Percentiles rank a stretch among this genome's conserved stretches.
Conservation (phyloP, 1,140 invertebrate species). For the Calephelis nemesis region DNA sequence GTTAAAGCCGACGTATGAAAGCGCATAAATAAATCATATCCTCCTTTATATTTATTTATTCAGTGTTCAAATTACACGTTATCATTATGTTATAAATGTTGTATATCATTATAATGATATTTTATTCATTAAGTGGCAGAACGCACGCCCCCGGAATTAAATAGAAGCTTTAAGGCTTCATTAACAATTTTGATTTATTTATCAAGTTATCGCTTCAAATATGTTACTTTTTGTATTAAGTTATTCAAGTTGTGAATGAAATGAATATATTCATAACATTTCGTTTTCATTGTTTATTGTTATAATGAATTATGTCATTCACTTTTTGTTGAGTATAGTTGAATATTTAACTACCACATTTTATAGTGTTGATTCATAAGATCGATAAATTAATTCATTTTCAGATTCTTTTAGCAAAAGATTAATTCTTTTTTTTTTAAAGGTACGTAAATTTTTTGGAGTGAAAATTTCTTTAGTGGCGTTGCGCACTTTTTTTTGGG, state of each 20-base stretch:
- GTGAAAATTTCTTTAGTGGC: too few species aligned
- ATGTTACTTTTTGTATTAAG: conserved; percentile 13
- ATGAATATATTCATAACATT: conserved; percentile 19
- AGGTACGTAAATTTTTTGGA: too few species aligned
- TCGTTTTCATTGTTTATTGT: conserved; percentile 19
- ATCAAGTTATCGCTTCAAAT: conserved; percentile 15
- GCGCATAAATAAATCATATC: conserved; percentile 23
- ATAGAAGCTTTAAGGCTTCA: conserved; percentile 16
- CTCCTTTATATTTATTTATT: conserved; percentile 35
- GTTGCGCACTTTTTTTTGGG: too few species aligned
- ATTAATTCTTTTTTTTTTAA: too few species aligned
- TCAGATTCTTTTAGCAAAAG: not conserved
- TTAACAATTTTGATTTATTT: conserved; percentile 17
- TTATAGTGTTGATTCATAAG: not conserved
- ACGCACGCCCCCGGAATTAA: conserved; percentile 30
- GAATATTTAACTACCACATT: not conserved
- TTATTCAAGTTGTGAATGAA: conserved; percentile 14
- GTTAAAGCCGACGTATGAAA: not conserved
- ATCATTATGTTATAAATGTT: conserved; percentile 31
- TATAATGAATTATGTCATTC: conserved; percentile 12
- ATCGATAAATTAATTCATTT: not conserved
- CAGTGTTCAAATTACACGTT: conserved; percentile 35
- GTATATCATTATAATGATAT: conserved; percentile 31
- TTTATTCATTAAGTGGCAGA: conserved; percentile 33
- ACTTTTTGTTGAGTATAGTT: not conserved